Evolutionary conservation across 2,797 vertebrate genomes (phyloP).

Genomic region (Falco cherrug): DNA sequence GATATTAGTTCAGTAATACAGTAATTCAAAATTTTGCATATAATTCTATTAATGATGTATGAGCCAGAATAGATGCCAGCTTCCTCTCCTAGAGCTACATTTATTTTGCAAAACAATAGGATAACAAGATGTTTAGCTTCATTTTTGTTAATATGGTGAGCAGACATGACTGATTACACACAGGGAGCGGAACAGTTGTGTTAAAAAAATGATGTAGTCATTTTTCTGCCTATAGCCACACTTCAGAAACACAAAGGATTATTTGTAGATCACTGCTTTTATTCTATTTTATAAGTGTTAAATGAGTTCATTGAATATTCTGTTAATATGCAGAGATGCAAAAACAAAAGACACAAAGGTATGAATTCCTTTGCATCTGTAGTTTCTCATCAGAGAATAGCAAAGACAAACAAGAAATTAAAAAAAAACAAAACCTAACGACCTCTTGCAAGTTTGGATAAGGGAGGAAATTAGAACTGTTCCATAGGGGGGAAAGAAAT

Average conservation of each 20-base stretch:
- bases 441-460: background rate
- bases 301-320: constrained; percentile 69
- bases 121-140: constrained; percentile 58
- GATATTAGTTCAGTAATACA: background rate
- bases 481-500: background rate
- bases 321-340: constrained; percentile 49
- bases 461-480: background rate
- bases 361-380: constrained; percentile 34
- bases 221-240: constrained; percentile 58
- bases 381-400: constrained; percentile 47
- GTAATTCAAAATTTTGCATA: constrained; percentile 9
- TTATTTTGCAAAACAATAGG: constrained; percentile 57
- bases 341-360: constrained; percentile 53
- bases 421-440: background rate
- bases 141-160: constrained; percentile 64
- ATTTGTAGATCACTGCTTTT: constrained; percentile 60
- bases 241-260: constrained; percentile 68
- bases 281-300: constrained; percentile 45
- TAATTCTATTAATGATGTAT: constrained; percentile 52
- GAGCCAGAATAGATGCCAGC: constrained; percentile 16
- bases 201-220: constrained; percentile 54
- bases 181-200: constrained; percentile 40
- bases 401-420: constrained; percentile 20
- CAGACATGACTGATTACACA: constrained; percentile 56
- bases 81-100: constrained; percentile 52